Base-by-base conservation (phyloP, 2,113 vertebrate species). In the Corythoichthys haematopterus region DNA sequence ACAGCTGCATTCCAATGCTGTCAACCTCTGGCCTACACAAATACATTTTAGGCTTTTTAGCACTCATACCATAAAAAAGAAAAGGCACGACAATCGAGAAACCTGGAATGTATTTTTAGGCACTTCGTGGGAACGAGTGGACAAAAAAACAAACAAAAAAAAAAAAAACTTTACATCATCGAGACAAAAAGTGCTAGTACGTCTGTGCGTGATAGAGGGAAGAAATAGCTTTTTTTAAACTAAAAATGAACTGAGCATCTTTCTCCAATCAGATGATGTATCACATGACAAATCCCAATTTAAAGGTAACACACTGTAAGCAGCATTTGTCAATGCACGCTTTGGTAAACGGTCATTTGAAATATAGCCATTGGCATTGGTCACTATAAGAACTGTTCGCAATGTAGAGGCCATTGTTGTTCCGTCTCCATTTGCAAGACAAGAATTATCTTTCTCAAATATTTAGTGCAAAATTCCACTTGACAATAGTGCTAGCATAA, bases 81-180 rank as follows among this genome's bases (percentile, higher is more conserved):
- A 28, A 28, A 82, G 77, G 79, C 70, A 81, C 65, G 65, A 77
- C 61, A 57, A 68, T 35, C 73, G 84, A 88, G 89, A 79, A 79
- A 82, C 90, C 90, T 92, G 93, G 94, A 96, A 95, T 96, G 94
- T 94, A 90, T 93, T 90, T 82, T 89, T 83, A 94, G 93, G 93
- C 92, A 94, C 93, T 83, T 93, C 66, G 78, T 35, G 58, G 66
- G 51, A 14, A 57, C 36, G 36, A 64, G 69, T 68, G 67, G 79
- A 79, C 57, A 70, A 73, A 75, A 52, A 43, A 43, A 40, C 3
- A 3, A 40, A 40, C 40, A 40, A 40, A 3, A 40, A 40, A 40
- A 40, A 40, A 43, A 71, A n/a, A 55, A 72, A 10, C 20, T 60
- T 68, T 74, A 65, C 52, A 68, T 63, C 12, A 68, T 69, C 77